Percentiles rank a stretch among this genome's conserved stretches.
phyloP scores from a whole-genome alignment of 2,113 vertebrate species.

The Solea senegalensis region DNA sequence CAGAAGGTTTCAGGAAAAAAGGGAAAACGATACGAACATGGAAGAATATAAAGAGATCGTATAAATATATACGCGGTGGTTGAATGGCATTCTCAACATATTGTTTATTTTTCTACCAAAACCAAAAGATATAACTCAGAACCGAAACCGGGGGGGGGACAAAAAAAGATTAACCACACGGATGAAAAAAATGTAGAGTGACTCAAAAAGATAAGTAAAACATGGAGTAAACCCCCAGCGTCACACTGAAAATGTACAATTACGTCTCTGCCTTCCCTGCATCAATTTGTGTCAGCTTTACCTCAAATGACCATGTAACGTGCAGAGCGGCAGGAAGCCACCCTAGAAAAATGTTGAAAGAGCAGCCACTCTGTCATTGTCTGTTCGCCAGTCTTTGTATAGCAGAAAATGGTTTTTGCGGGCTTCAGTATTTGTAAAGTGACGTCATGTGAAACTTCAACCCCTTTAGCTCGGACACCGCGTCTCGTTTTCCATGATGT shows the following conservation, averaged over 20 bases:
- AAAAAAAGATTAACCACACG: conserved; percentile 40
- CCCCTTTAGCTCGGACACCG: conserved; percentile 32
- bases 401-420: conserved; percentile 14
- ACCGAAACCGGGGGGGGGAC: neutral
- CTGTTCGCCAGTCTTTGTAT: conserved; percentile 45
- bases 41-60: neutral
- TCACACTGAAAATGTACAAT: conserved; percentile 59
- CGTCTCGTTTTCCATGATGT: conserved; percentile 12
- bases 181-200: conserved; percentile 18
- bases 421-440: conserved; percentile 41
- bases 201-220: conserved; percentile 43
- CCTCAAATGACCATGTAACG: conserved; percentile 74
- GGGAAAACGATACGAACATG: neutral
- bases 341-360: conserved; percentile 52
- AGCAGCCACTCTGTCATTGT: conserved; percentile 65
- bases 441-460: conserved; percentile 51
- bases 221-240: conserved; percentile 38
- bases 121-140: conserved; percentile 2
- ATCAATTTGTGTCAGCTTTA: conserved; percentile 51
- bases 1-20: neutral
- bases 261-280: conserved; percentile 59
- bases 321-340: conserved; percentile 56
- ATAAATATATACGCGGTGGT: conserved; percentile 23
- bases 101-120: conserved; percentile 43
- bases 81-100: conserved; percentile 12